Evolutionary conservation across 2,113 vertebrate genomes (phyloP), one percentile per base, ranked within the genome.

Genomic region (Mirza zaza): DNA sequence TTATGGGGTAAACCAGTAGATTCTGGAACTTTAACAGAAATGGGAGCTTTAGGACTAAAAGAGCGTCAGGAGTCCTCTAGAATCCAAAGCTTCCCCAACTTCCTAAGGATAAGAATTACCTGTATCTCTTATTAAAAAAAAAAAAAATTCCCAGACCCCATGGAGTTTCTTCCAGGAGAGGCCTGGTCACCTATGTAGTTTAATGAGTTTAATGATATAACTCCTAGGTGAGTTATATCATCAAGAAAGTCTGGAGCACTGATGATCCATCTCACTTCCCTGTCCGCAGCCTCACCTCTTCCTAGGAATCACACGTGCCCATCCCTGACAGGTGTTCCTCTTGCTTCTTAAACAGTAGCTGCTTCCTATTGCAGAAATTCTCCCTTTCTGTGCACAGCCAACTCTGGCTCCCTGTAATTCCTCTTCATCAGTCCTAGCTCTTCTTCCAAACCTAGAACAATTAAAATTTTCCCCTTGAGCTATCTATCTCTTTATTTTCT

Each of bases 391-490:
- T 6, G 25, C 34, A 27, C 2, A 57, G 67, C 70, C n/a, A 67
- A 50, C 59, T 89, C 71, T 76, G 20, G 12, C 45, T 92, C 84
- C 21, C 63, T 50, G 0, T 71, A 20, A 67, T 48, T 70, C 91
- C 76, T 87, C 71, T 70, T 83, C 67, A 36, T 65, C 45, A 57
- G 36, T 42, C 27, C 50, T 67, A 87, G 34, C 8, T 90, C 76
- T 81, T 63, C 39, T 89, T 95, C 48, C 79, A 92, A 90, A 80
- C 42, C 65, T 39, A 85, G 82, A 90, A 42, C 23, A 70, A 77
- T 84, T 90, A 39, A 29, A 80, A 52, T 80, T 92, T 96, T 90
- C 52, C 80, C 70, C n/a, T 81, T 86, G n/a, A 71, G 42, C 79
- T 80, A 42, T 65, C 63, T 86, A 75, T 25, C 23, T 76, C 45